A percentile compares a stretch with the other conserved stretches of the same genome.
These are phyloP conservation scores for Pterobdella sp. DNA, from an alignment of 2,888 invertebrate genomes.

Conservation along the genomic window DNA sequence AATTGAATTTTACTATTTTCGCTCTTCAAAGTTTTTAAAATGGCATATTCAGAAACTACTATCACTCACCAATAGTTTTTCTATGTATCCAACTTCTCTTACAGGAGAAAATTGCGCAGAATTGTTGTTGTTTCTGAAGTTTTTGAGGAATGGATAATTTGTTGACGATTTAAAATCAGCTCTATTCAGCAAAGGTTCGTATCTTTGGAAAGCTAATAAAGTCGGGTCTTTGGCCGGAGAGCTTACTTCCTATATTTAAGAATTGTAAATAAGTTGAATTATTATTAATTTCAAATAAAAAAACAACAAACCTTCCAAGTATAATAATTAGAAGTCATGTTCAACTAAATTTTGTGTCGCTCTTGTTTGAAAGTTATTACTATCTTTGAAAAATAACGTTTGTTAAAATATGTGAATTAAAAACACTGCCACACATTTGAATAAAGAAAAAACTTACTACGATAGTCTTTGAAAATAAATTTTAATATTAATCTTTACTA, in stretches of 20 bases:
- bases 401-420: too few relatives aligned
- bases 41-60: neutral
- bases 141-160: neutral
- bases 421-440: too few relatives aligned
- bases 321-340: constrained; percentile 10
- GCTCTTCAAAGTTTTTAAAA: neutral
- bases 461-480: too few relatives aligned
- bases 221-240: constrained; percentile 74
- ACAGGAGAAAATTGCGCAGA: constrained; percentile 26
- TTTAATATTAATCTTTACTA: too few relatives aligned
- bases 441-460: too few relatives aligned
- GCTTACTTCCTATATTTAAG: constrained; percentile 62
- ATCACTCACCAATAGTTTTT: constrained; percentile 76
- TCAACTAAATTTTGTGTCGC: too few relatives aligned
- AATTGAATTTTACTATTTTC: neutral
- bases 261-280: neutral
- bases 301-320: neutral
- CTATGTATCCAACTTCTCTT: constrained; percentile 89
- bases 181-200: constrained; percentile 16
- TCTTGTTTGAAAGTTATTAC: too few relatives aligned
- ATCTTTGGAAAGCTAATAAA: constrained; percentile 71
- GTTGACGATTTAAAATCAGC: neutral
- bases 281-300: neutral
- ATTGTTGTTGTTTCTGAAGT: constrained; percentile 26
- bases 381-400: too few relatives aligned